Evolutionary conservation across 37 sponge, comb jelly and placozoan genomes (phyloP), one percentile per base, ranked within the genome.

Genomic region (Aphrocallistes beatrix): DNA sequence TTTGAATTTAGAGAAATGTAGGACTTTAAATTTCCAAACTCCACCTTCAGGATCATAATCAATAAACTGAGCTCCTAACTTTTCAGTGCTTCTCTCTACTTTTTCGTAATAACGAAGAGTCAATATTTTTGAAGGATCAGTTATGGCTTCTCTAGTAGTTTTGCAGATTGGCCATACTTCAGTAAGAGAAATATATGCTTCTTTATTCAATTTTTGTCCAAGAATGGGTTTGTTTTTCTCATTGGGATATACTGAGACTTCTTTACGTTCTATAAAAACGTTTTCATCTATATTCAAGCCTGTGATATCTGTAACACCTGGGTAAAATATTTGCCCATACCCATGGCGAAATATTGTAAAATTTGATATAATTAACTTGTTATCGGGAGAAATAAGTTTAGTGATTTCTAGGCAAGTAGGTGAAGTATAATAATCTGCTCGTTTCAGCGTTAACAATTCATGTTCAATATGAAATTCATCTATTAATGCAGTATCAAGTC

Each of bases 1-100:
- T 49, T 92, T 90, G 84, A 93, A 96, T 88, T 92, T 93, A 69
- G 96, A 93, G 51, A 94, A 94, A 81, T 94, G 92, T 38, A 86
- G 81, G 34, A 91, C 94, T 85, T 90, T 88, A 86, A 91, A 94
- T 36, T 86, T 85, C 86, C 95, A 92, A 0, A 88, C 39, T 34
- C 96, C 96, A 84, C 85, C 86, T 17, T 92, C 90, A 23, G 89
- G 89, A 0, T 39, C 36, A 84, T 96, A 96, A 30, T 93, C 94
- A 37, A 90, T 51, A 86, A 93, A 96, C 51, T 32, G 69, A 0
- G 91, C 96, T 16, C 94, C 96, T 37, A 93, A 90, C 88, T 93
- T 96, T 13, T 86, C 85, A 28, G 94, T 93, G 3, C 82, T 45
- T 30, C 86, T 82, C 82, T 82, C 19, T 87, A 96, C 47, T 81